Evolutionary conservation across 2,888 invertebrate genomes (phyloP), one percentile per base, ranked within the genome.

Genomic region (Drosophila buzzatii): DNA sequence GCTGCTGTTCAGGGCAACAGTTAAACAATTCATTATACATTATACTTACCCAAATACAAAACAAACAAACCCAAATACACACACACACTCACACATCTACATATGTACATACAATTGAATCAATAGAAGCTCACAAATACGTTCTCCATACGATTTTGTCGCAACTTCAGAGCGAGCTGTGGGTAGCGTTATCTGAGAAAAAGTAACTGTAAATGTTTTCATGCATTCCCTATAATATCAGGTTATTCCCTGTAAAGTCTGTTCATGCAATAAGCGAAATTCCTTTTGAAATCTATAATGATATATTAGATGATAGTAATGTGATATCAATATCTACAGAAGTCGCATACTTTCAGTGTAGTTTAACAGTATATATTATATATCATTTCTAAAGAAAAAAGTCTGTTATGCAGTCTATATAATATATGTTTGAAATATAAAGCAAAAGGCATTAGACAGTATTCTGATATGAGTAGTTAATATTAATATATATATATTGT

Each of bases 21-120:
- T 73, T 73, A 62, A 79, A 73, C 76, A 82, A 71, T 81, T 82
- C 68, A 73, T 81, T 75, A 66, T 66, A 70, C 56, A 70, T 63
- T n/a, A 70, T 58, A 35, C 49, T 31, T 49, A 31, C n/a, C 49
- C 49, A 49, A 49, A 42, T 18, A 45, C 23, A 45, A n/a, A 41
- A 66, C 33, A 42, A 16, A 42, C 23, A 42, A n/a, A 41, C 27
- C 69, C 1, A 74, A 12, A 31, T 2, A 66, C 27, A 52, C 44
- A 47, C 33, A 68, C 20, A 35, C 18, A 42, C n/a, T 27, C n/a
- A n/a, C n/a, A n/a, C n/a, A n/a, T 37, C 41, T 42, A n/a, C 23
- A 39, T 42, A n/a, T n/a, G n/a, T n/a, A 41, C 42, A 42, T 37
- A 52, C n/a, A 31, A 31, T 49, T 6, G 49, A 49, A 31, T 31